phyloP scores from a whole-genome alignment of 1,140 invertebrate species.

The Aphis craccivora region DNA sequence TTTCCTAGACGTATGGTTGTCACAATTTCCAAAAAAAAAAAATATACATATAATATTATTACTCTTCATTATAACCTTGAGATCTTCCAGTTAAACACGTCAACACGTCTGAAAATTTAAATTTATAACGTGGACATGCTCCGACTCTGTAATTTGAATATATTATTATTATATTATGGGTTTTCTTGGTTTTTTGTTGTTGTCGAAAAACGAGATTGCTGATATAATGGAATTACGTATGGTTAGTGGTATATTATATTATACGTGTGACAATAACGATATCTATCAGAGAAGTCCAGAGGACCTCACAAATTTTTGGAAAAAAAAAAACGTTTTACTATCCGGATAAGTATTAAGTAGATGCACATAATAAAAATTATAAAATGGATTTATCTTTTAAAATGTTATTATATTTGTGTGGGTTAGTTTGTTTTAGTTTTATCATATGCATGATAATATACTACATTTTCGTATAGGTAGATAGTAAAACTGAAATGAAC shows the following conservation, averaged over 20 bases:
- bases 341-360: not conserved
- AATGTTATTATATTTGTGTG: no score
- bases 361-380: no score
- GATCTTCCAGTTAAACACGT: not conserved
- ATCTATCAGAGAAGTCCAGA: not conserved
- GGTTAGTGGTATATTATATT: not conserved
- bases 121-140: conserved; percentile 37
- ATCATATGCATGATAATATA: no score
- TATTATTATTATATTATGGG: not conserved
- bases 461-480: no score
- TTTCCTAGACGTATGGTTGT: not conserved
- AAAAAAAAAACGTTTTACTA: not conserved
- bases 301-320: not conserved
- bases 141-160: conserved; percentile 6
- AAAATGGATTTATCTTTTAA: no score
- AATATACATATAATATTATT: not conserved
- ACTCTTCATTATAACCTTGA: not conserved
- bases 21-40: not conserved
- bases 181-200: not conserved
- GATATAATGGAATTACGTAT: conserved; percentile 2
- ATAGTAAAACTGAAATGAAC: no score
- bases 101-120: conserved; percentile 28
- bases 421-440: no score
- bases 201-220: not conserved
- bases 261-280: not conserved